Evolutionary conservation across 2,113 vertebrate genomes (phyloP).

Genomic region (Aptenodytes forsteri): DNA sequence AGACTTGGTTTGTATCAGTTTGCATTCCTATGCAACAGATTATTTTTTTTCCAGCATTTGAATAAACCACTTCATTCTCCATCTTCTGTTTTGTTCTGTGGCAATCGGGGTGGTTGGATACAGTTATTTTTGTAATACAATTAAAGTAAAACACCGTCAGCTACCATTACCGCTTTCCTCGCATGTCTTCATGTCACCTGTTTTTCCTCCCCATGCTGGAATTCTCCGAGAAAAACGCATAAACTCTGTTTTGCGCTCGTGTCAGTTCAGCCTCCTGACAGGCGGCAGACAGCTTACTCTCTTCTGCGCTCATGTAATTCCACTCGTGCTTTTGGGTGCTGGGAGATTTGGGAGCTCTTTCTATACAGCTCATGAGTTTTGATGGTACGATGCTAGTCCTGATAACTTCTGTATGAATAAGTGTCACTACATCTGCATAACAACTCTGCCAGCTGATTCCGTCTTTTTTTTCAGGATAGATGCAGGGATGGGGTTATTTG

Average conservation of each 20-base stretch:
- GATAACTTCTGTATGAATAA: not conserved
- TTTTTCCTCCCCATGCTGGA: not conserved
- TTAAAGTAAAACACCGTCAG: not conserved
- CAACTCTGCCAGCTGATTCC: not conserved
- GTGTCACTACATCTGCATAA: fast-evolving
- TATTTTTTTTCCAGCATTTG: not conserved
- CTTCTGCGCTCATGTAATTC: not conserved
- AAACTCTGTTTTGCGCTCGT: not conserved
- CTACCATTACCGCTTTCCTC: not conserved
- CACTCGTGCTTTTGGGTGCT: not conserved
- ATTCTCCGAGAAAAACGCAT: not conserved
- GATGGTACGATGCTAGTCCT: not conserved
- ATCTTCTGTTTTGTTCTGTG: not conserved
- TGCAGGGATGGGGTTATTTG: not conserved
- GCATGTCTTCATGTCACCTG: not conserved
- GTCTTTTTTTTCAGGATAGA: not conserved
- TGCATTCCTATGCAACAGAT: not conserved
- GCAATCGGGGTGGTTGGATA: not conserved
- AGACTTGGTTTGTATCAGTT: not conserved
- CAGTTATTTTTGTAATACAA: not conserved
- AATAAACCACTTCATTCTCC: not conserved
- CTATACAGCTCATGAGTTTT: not conserved
- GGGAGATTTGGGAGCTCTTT: not conserved
- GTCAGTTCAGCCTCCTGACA: not conserved
- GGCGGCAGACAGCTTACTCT: too few species aligned